Base-by-base conservation (phyloP, 2,888 invertebrate species). In the Cenopis cana region DNA sequence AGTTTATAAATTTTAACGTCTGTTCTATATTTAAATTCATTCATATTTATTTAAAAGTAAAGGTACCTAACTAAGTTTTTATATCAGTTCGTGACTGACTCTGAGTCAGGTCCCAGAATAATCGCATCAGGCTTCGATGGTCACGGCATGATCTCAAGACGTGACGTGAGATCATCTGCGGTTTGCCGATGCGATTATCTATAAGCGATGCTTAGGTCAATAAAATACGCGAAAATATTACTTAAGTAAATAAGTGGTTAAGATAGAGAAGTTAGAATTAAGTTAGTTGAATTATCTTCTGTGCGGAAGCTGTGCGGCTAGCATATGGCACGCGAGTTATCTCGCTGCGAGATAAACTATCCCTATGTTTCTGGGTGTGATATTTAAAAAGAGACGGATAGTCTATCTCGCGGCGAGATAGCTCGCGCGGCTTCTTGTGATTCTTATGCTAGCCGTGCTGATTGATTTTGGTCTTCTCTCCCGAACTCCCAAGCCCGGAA, bases 131-230 rank as follows among this genome's bases (percentile, higher is more conserved):
- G 69, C 67, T 68, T 68, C 33, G 20, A 12, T 18, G 57, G 52
- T 46, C 59, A 14, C 70, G 70, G 54, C 70, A 65, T 54, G 65
- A 36, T 33, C 33, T n/a, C 50, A 49, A 18, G 29, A 55, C 33
- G 24, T 18, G 18, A 36, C 64, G 18, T 70, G 70, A 65, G 59
- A 66, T 70, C 70, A 70, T 60, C 54, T 66, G 70, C 49, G 59
- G 65, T 69, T 68, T 41, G 50, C 20, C 64, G 57, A 64, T 64
- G 65, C 54, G 59, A 66, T 56, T 50, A 62, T 59, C 49, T 20
- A 49, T 20, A 49, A 46, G 46, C n/a, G 49, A 68, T 68, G 46
- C 41, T 60, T 60, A 54, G 46, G 33, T 33, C 50, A 41, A 52
- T 24, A 38, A 41, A 50, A 29, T 36, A 38, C 10, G n/a, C 36